Percentiles rank a stretch among this genome's conserved stretches.
Conservation (phyloP, 2,113 vertebrate genomes). For the Muntiacus reevesi region DNA sequence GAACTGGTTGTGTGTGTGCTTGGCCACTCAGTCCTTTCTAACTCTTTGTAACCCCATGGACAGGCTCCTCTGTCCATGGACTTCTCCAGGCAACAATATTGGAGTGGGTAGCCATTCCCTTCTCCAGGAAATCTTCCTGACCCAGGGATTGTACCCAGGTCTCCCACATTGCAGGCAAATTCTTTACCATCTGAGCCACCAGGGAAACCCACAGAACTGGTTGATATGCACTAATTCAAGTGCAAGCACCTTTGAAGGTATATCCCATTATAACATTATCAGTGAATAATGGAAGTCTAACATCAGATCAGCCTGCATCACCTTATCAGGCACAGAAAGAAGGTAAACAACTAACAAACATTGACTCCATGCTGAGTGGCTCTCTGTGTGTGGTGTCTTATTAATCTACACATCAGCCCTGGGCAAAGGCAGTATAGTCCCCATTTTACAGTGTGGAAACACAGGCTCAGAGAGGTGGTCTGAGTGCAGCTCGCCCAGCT, state of each 20-base stretch:
- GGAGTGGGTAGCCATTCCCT: background rate
- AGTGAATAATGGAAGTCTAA: background rate
- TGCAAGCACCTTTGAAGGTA: background rate
- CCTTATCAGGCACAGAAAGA: background rate
- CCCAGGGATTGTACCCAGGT: background rate
- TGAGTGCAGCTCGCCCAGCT: no score
- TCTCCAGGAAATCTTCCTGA: background rate
- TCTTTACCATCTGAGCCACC: background rate
- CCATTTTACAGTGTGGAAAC: background rate
- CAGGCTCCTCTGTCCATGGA: background rate
- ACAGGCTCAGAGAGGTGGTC: background rate
- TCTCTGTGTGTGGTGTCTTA: background rate
- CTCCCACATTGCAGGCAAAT: background rate
- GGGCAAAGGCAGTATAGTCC: no score
- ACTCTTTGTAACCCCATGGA: background rate
- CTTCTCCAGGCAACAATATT: background rate
- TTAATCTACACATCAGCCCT: background rate
- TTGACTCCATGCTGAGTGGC: fast-evolving
- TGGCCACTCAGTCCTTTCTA: background rate
- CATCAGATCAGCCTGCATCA: background rate
- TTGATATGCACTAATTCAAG: background rate
- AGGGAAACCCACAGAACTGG: background rate
- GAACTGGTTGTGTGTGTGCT: background rate
- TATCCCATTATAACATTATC: background rate
- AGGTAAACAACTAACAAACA: background rate